Evolutionary conservation across 2,888 invertebrate genomes (phyloP).

Genomic region (Resseliella maxima): DNA sequence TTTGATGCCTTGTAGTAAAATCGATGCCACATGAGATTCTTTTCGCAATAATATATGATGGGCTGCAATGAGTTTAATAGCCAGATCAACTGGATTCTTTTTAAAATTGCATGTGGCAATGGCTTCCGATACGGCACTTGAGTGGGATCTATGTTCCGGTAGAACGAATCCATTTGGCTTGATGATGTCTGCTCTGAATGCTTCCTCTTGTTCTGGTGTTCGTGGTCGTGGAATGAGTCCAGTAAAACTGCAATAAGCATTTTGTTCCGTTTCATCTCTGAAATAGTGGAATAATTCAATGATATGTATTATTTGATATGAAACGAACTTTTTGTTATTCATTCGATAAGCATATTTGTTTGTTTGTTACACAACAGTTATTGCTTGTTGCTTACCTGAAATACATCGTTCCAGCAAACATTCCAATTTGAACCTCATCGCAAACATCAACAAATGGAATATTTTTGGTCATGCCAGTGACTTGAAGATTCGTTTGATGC

Average conservation of each 20-base stretch:
- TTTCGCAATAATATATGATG: slow-evolving; percentile 10
- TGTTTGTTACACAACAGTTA: no score
- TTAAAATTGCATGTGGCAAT: neutral
- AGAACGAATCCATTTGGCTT: slow-evolving; percentile 34
- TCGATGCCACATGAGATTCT: slow-evolving; percentile 44
- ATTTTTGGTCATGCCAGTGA: neutral
- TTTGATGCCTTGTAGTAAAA: slow-evolving; percentile 64
- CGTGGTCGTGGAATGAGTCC: slow-evolving; percentile 45
- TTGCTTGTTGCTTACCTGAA: no score
- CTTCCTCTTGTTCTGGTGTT: neutral
- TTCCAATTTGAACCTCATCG: neutral
- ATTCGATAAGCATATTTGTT: no score
- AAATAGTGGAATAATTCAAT: no score
- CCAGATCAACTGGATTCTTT: slow-evolving; percentile 21
- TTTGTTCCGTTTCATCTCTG: neutral
- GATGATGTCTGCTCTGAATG: neutral
- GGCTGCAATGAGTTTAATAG: slow-evolving; percentile 9
- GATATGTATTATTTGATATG: no score
- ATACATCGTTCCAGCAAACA: slow-evolving; percentile 9
- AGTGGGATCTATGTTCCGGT: neutral
- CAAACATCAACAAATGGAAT: neutral
- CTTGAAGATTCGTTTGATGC: neutral
- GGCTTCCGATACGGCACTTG: neutral
- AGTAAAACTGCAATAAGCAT: neutral
- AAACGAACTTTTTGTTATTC: no score